phyloP scores from a whole-genome alignment of 2,888 invertebrate genomes.

The Acrobasis repandana region DNA sequence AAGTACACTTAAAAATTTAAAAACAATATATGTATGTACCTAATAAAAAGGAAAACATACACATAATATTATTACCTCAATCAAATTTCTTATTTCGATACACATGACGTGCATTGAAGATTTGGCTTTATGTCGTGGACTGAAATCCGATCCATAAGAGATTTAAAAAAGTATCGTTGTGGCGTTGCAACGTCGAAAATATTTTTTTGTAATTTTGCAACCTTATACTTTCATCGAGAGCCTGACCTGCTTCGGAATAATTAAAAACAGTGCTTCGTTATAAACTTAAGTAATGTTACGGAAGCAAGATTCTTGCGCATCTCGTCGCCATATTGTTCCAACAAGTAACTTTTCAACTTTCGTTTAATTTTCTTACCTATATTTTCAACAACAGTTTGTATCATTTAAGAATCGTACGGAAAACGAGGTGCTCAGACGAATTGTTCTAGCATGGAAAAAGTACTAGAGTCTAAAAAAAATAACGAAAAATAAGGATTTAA shows the following conservation, averaged over 20 bases:
- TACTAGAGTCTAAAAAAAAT: no score
- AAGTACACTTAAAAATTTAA: no score
- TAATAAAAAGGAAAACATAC: no score
- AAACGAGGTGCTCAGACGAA: no score
- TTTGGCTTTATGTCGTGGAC: no score
- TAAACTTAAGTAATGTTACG: slow-evolving; percentile 3
- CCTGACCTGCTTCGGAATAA: slow-evolving; percentile 10
- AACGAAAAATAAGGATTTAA: no score
- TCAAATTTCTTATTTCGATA: no score
- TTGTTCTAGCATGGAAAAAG: no score
- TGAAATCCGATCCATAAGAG: neutral
- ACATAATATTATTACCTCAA: no score
- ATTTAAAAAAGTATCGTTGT: neutral
- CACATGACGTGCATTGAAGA: no score
- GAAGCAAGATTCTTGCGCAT: neutral
- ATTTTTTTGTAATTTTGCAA: slow-evolving; percentile 17
- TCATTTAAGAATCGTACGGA: no score
- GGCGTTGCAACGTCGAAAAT: neutral
- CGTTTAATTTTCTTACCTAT: neutral
- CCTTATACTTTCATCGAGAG: neutral
- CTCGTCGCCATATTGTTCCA: neutral
- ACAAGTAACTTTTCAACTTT: neutral
- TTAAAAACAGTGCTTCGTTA: slow-evolving; percentile 12
- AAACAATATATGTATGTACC: no score
- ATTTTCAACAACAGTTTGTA: neutral